Conservation (phyloP, 2,797 vertebrate species). For the Myoxocephalus aenaeus region DNA sequence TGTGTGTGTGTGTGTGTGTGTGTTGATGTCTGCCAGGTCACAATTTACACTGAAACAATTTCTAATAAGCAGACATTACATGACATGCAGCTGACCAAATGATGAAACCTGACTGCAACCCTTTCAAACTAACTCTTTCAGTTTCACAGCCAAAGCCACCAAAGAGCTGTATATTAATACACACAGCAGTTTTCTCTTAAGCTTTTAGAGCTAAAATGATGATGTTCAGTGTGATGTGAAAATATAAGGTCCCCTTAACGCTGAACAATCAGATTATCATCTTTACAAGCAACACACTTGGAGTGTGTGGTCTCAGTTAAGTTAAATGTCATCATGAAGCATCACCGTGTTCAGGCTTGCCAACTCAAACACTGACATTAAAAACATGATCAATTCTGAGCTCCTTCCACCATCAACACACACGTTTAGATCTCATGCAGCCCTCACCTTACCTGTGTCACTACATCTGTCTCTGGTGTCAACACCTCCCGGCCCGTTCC, state of each 20-base stretch:
- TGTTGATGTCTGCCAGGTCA: neutral
- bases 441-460: conserved; percentile 54
- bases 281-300: conserved; percentile 15
- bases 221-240: neutral
- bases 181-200: neutral
- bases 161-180: neutral
- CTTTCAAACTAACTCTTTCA: neutral
- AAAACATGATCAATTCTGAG: neutral
- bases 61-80: neutral
- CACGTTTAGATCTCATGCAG: neutral
- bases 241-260: conserved; percentile 2
- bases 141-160: neutral
- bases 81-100: neutral
- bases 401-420: neutral
- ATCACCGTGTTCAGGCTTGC: conserved; percentile 39
- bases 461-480: conserved; percentile 8
- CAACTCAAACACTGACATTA: neutral
- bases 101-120: neutral
- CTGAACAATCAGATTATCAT: conserved; percentile 30
- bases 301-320: neutral
- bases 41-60: neutral
- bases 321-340: neutral
- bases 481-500: neutral
- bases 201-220: neutral
- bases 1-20: neutral